phyloP scores from a whole-genome alignment of 2,797 vertebrate genomes.

The Podargus strigoides region DNA sequence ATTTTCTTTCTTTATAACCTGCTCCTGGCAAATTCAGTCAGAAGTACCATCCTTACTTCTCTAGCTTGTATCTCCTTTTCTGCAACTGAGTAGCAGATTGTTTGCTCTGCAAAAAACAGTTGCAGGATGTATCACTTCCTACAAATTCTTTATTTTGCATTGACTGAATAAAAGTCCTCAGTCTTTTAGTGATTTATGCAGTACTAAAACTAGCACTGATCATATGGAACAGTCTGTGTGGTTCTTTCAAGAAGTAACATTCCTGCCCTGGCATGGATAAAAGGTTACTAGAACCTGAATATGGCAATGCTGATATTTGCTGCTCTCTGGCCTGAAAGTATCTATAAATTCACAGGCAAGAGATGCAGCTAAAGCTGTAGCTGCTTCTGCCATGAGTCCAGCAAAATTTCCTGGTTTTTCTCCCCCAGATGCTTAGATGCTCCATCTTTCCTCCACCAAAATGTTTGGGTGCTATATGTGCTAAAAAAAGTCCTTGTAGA shows the following conservation, averaged over 20 bases:
- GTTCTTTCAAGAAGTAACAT: background rate
- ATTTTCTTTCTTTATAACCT: background rate
- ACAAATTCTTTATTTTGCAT: background rate
- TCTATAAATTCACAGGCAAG: slow-evolving; percentile 15
- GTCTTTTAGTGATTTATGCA: background rate
- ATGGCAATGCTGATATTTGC: background rate
- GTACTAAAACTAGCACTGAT: background rate
- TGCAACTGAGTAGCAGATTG: background rate
- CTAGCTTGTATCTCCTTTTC: background rate
- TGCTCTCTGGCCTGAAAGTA: background rate
- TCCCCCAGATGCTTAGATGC: background rate
- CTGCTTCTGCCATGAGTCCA: background rate
- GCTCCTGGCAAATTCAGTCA: background rate
- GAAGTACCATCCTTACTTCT: background rate
- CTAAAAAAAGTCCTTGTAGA: background rate
- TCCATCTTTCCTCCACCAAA: background rate
- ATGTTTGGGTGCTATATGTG: background rate
- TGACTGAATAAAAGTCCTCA: background rate
- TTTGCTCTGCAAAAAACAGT: background rate
- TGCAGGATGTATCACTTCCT: background rate
- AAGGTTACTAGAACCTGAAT: background rate
- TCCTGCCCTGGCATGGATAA: background rate
- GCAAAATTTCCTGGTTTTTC: background rate
- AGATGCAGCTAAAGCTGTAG: background rate
- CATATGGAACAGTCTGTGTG: background rate